Evolutionary conservation across 2,113 vertebrate species (phyloP).

Genomic region (Malurus alboscapulatus): DNA sequence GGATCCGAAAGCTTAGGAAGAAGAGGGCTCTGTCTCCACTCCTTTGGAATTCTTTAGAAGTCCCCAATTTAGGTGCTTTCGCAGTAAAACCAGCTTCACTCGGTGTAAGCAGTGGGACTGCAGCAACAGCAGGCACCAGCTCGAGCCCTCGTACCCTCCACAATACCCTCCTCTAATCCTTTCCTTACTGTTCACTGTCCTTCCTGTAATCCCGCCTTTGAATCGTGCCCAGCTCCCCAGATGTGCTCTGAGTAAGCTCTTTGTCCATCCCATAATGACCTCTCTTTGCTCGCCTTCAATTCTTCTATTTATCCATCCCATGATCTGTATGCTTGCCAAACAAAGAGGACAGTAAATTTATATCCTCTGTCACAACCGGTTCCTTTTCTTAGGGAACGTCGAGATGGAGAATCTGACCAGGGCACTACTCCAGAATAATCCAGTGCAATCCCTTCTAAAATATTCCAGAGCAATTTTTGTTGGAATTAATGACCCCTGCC

Average conservation of each 20-base stretch:
- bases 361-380: slow-evolving; percentile 33
- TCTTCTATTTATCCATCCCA: slow-evolving; percentile 57
- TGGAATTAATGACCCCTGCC: not conserved
- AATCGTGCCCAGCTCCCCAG: slow-evolving; percentile 53
- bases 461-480: not conserved
- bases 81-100: not conserved
- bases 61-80: not conserved
- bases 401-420: not conserved
- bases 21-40: not conserved
- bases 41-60: not conserved
- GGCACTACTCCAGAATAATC: not conserved
- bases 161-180: slow-evolving; percentile 29
- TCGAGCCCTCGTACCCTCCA: not conserved
- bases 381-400: not conserved
- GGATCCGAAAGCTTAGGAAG: not conserved
- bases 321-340: slow-evolving; percentile 47
- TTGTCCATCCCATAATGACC: slow-evolving; percentile 59
- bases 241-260: slow-evolving; percentile 60
- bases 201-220: slow-evolving; percentile 58
- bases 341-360: slow-evolving; percentile 28
- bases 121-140: slow-evolving; percentile 22
- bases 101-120: not conserved
- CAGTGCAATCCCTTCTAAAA: not conserved
- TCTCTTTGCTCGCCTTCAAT: slow-evolving; percentile 27
- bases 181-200: slow-evolving; percentile 55